phyloP scores from a whole-genome alignment of 2,797 vertebrate genomes.

The Adrianichthys oophorus region DNA sequence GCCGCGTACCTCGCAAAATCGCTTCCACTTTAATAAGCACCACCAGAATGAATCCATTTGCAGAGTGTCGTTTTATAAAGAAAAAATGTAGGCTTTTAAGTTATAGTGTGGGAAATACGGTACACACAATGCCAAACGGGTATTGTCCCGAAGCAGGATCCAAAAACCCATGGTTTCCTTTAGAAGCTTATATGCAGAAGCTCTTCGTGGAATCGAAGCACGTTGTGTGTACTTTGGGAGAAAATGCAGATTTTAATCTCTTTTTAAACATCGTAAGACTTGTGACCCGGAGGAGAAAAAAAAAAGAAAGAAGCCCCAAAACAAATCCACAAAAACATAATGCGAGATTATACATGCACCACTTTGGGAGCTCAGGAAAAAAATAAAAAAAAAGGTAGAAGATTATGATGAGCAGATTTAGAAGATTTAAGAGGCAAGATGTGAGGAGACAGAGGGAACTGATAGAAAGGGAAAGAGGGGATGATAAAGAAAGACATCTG shows the following conservation, averaged over 20 bases:
- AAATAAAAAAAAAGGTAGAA: constrained; percentile 34
- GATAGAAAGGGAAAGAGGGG: constrained; percentile 55
- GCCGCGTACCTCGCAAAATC: no score
- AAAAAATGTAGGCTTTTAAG: no score
- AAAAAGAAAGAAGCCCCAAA: constrained; percentile 28
- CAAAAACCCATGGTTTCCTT: no score
- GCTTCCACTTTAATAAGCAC: no score
- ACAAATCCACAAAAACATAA: constrained; percentile 55
- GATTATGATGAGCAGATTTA: constrained; percentile 64
- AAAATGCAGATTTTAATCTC: neutral
- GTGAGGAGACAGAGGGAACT: constrained; percentile 36
- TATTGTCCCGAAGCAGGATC: neutral
- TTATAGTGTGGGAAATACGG: no score
- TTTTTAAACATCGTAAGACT: constrained; percentile 5
- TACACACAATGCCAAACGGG: no score
- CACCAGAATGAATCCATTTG: no score
- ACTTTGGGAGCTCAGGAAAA: constrained; percentile 33
- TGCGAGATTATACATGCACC: constrained; percentile 60
- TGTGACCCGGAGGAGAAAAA: constrained; percentile 5
- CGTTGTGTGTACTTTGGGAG: neutral
- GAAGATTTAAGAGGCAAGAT: constrained; percentile 52
- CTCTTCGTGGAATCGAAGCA: neutral
- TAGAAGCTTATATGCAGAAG: no score
- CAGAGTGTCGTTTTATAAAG: no score
- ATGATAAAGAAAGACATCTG: constrained; percentile 77